Conservation (phyloP, 2,888 invertebrate species). For the Rhodophaea formosa region DNA sequence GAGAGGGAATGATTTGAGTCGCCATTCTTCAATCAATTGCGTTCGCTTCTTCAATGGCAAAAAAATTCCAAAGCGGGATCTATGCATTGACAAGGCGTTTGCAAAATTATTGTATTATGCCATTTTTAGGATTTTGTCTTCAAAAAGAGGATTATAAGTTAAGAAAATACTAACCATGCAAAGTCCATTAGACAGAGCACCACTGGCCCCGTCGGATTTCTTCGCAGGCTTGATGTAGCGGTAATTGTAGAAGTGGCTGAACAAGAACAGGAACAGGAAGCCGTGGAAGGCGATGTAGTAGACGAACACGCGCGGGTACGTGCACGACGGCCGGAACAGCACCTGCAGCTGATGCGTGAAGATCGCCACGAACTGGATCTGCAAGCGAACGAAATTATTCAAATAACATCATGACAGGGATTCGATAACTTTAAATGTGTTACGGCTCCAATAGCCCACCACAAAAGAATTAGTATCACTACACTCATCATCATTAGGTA, state of each 20-base stretch:
- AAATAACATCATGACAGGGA: not conserved
- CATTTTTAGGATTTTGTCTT: too few relatives aligned
- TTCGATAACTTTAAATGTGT: too few relatives aligned
- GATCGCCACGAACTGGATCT: slow-evolving; percentile 96
- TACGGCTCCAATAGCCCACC: too few relatives aligned
- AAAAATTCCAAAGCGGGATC: too few relatives aligned
- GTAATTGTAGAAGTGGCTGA: slow-evolving; percentile 96
- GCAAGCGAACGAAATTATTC: slow-evolving; percentile 30
- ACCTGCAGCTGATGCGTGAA: slow-evolving; percentile 96
- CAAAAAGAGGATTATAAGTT: not conserved
- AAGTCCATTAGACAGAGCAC: slow-evolving; percentile 56
- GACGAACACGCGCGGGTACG: slow-evolving; percentile 94
- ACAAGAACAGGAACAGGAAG: slow-evolving; percentile 95
- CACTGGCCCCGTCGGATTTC: slow-evolving; percentile 35
- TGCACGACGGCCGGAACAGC: slow-evolving; percentile 93
- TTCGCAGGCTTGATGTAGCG: slow-evolving; percentile 82
- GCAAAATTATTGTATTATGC: too few relatives aligned
- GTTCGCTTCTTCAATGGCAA: too few relatives aligned
- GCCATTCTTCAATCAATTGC: too few relatives aligned
- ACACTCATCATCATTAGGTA: too few relatives aligned
- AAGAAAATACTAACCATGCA: slow-evolving; percentile 85
- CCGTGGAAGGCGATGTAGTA: slow-evolving; percentile 98
- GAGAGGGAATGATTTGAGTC: too few relatives aligned
- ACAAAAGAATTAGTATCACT: too few relatives aligned
- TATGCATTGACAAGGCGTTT: too few relatives aligned